These are phyloP conservation scores for Esox lucius DNA, from an alignment of 2,797 vertebrate species.

Conservation along the genomic window DNA sequence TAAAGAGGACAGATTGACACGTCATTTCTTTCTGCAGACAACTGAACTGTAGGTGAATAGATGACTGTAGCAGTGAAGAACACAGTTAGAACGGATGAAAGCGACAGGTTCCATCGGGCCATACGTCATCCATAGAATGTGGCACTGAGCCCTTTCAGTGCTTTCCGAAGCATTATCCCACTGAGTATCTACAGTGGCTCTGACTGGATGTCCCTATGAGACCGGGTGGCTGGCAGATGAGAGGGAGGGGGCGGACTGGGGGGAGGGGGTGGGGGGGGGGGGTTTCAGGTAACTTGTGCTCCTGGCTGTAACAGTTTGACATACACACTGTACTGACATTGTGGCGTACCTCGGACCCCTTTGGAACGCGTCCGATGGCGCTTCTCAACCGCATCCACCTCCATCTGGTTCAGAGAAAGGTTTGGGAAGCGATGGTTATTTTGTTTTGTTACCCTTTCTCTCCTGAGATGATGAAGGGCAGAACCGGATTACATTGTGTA, in stretches of 20 bases:
- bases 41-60: neutral
- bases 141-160: neutral
- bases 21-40: slow-evolving; percentile 24
- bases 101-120: neutral
- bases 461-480: neutral
- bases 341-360: slow-evolving; percentile 89
- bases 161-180: neutral
- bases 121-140: neutral
- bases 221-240: slow-evolving; percentile 7
- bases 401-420: slow-evolving; percentile 82
- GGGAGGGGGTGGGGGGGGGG: neutral
- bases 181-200: neutral
- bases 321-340: slow-evolving; percentile 32
- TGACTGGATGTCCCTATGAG: neutral
- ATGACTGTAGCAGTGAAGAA: neutral
- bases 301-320: slow-evolving; percentile 55
- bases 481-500: too few species aligned
- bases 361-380: slow-evolving; percentile 97
- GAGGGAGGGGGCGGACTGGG: neutral
- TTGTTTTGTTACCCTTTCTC: neutral
- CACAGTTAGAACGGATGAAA: neutral
- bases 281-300: too few species aligned
- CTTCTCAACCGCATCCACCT: slow-evolving; percentile 91
- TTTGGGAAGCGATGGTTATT: neutral
- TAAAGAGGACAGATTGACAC: slow-evolving; percentile 51